These are phyloP conservation scores for Dusona sp. DNA, from an alignment of 2,888 invertebrate species.

Conservation along the genomic window DNA sequence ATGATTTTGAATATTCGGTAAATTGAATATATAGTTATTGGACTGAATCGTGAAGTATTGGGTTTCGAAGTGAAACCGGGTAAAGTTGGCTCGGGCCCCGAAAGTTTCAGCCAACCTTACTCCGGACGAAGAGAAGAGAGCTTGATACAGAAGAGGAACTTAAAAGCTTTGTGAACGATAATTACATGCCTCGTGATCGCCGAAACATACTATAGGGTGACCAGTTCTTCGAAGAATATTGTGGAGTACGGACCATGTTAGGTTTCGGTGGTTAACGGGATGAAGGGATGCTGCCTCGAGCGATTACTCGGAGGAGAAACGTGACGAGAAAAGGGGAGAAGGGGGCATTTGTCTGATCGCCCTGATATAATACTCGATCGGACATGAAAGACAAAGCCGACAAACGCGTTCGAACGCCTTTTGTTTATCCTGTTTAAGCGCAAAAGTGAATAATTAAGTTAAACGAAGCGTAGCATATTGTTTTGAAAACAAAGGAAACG, in stretches of 20 bases:
- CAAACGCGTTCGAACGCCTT: constrained; percentile 50
- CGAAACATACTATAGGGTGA: constrained; percentile 56
- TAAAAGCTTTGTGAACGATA: constrained; percentile 61
- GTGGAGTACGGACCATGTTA: constrained; percentile 27
- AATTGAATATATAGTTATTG: constrained; percentile 44
- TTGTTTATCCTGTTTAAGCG: constrained; percentile 40
- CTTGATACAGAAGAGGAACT: constrained; percentile 8
- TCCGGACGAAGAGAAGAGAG: constrained; percentile 5
- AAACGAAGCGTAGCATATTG: constrained; percentile 45
- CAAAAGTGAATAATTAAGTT: constrained; percentile 64
- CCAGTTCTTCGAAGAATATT: constrained; percentile 60
- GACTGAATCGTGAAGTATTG: constrained; percentile 9
- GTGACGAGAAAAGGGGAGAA: background rate
- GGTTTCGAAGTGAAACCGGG: background rate
- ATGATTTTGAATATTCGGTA: constrained; percentile 37
- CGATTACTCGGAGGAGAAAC: background rate
- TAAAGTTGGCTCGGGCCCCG: background rate
- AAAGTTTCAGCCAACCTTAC: constrained; percentile 6
- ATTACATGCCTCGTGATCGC: constrained; percentile 69
- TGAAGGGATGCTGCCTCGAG: constrained; percentile 15
- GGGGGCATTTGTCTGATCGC: constrained; percentile 33
- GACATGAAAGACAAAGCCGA: constrained; percentile 62
- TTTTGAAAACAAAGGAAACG: constrained; percentile 59
- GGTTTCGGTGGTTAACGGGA: constrained; percentile 40
- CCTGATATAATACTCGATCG: constrained; percentile 57